Conservation (phyloP, 2,113 vertebrate genomes). For the Athene noctua region DNA sequence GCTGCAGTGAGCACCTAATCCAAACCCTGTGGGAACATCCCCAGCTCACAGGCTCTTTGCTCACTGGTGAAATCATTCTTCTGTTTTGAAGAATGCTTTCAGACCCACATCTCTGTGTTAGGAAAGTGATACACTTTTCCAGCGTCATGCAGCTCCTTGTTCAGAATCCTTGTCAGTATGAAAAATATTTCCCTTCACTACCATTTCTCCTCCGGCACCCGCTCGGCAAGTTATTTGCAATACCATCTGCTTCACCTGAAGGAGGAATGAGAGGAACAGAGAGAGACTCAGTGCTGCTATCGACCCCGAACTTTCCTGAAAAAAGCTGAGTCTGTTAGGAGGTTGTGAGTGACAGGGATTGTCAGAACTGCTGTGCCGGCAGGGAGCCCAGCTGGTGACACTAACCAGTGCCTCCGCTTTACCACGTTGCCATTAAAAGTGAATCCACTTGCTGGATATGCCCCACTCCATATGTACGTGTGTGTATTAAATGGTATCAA, state of each 20-base stretch:
- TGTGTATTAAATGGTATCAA: neutral
- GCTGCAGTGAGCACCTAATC: neutral
- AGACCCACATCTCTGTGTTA: neutral
- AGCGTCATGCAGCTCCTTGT: neutral
- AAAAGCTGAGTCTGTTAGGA: neutral
- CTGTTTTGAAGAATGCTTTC: neutral
- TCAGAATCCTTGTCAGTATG: neutral
- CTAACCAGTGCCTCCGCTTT: neutral
- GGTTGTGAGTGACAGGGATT: fast-evolving
- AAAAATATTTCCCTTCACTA: slow-evolving; percentile 5
- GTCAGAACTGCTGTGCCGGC: neutral
- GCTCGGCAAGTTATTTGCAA: neutral
- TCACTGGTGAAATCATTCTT: neutral
- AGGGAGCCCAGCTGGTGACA: neutral
- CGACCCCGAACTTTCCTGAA: neutral
- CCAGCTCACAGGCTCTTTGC: neutral
- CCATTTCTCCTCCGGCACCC: neutral
- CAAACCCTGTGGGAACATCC: neutral
- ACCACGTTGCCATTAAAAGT: neutral
- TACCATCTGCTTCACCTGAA: slow-evolving; percentile 46
- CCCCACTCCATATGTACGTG: neutral
- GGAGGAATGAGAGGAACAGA: neutral
- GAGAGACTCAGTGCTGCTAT: neutral
- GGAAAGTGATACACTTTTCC: neutral
- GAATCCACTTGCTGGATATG: neutral